A percentile compares a stretch with the other conserved stretches of the same genome.
Conservation (phyloP, 1,140 invertebrate genomes). For the Stegodyphus dumicola region DNA sequence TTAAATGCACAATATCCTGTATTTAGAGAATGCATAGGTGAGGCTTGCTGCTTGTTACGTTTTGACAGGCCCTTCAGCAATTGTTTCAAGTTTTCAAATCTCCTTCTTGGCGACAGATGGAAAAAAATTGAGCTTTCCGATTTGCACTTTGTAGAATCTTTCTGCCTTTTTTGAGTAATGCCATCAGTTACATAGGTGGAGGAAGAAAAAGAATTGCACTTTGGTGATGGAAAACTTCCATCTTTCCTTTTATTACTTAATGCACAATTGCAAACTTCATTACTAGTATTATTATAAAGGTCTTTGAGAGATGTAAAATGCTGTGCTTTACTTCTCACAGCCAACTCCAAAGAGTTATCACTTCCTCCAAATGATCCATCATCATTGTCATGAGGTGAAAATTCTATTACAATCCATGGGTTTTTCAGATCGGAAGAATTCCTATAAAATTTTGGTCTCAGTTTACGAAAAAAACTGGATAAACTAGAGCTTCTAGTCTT, state of each 20-base stretch:
- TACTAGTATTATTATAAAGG: conserved; percentile 12
- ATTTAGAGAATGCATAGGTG: conserved; percentile 23
- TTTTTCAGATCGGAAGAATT: conserved; percentile 28
- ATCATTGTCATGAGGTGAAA: conserved; percentile 29
- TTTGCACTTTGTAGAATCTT: conserved; percentile 8
- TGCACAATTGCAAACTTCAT: conserved; percentile 41
- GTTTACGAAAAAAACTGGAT: conserved; percentile 45
- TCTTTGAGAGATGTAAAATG: conserved; percentile 53
- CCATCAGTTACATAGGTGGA: conserved; percentile 3
- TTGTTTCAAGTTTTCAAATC: conserved; percentile 46
- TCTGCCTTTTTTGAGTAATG: conserved; percentile 4
- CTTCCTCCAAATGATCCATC: conserved; percentile 10
- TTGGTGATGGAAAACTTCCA: conserved; percentile 13
- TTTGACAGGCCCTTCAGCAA: conserved; percentile 34
- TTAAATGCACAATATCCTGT: conserved; percentile 25
- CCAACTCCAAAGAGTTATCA: conserved; percentile 47
- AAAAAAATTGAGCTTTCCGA: conserved; percentile 54
- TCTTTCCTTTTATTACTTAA: conserved; percentile 29
- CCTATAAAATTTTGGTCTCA: conserved; percentile 27
- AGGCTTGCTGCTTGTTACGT: conserved; percentile 8
- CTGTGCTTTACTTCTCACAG: conserved; percentile 32
- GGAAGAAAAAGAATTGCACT: conserved; percentile 25
- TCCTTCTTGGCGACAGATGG: conserved; percentile 32
- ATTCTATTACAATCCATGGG: conserved; percentile 54
- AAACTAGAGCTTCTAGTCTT: conserved; percentile 43